These are phyloP conservation scores for Plodia interpunctella DNA, from an alignment of 1,140 invertebrate genomes.

Conservation along the genomic window DNA sequence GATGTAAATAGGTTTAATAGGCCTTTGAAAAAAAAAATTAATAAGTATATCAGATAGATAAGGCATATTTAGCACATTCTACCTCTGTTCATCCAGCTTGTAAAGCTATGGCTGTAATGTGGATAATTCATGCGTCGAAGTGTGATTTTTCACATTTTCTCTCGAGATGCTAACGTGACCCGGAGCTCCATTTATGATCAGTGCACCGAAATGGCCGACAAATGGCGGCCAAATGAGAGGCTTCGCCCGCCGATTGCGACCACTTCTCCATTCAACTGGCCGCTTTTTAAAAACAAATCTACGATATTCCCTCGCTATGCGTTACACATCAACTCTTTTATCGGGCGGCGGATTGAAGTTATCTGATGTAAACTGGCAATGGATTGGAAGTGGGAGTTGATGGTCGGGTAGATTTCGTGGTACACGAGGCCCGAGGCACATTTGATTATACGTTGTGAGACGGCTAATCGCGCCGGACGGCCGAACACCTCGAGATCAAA, in stretches of 20 bases:
- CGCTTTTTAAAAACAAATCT: conserved; percentile 35
- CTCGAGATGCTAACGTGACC: conserved; percentile 68
- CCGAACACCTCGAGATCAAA: conserved; percentile 76
- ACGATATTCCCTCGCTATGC: neutral
- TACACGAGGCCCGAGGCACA: conserved; percentile 60
- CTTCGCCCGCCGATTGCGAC: conserved; percentile 63
- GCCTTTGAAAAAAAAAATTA: too few relatives aligned
- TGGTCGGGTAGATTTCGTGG: conserved; percentile 24
- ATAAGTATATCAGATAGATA: too few relatives aligned
- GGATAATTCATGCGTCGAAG: conserved; percentile 61
- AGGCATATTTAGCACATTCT: neutral
- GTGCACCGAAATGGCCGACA: conserved; percentile 74
- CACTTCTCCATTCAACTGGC: conserved; percentile 47
- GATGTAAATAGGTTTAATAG: too few relatives aligned
- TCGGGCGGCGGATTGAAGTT: neutral
- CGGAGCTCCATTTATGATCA: conserved; percentile 72
- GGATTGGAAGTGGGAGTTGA: conserved; percentile 19
- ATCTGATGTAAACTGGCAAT: conserved; percentile 24
- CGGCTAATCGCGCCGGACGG: conserved; percentile 73
- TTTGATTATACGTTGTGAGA: conserved; percentile 76
- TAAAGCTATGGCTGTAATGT: conserved; percentile 12
- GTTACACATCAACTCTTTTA: conserved; percentile 33
- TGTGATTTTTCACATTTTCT: conserved; percentile 74
- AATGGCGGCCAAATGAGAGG: conserved; percentile 76
- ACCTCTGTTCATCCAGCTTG: neutral